phyloP scores from a whole-genome alignment of 2,888 invertebrate species.

The Pseudococcus viburni region DNA sequence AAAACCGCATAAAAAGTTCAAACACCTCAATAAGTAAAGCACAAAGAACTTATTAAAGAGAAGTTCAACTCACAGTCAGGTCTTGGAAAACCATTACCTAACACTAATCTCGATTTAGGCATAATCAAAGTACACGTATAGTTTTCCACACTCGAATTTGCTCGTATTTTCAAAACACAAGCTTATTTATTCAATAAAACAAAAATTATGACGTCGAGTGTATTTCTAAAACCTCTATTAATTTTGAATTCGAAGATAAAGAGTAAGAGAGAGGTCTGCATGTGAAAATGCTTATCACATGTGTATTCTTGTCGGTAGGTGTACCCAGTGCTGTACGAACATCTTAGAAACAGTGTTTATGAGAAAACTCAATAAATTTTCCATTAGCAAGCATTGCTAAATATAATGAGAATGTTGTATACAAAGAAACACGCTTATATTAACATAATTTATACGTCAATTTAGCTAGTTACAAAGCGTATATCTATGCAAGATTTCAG shows the following conservation, averaged over 20 bases:
- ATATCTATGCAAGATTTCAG: not conserved
- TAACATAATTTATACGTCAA: constrained; percentile 44
- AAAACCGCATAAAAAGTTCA: no score
- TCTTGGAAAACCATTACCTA: no score
- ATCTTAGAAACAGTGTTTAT: constrained; percentile 6
- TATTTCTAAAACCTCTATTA: not conserved
- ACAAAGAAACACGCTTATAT: constrained; percentile 38
- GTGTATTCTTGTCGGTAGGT: not conserved
- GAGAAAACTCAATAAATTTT: constrained; percentile 41
- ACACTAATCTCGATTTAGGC: no score
- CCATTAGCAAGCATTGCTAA: constrained; percentile 19
- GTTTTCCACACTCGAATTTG: no score
- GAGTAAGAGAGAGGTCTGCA: not conserved
- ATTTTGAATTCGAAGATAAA: not conserved
- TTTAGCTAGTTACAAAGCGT: constrained; percentile 18
- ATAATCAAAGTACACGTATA: no score
- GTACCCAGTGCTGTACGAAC: not conserved
- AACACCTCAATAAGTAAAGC: no score
- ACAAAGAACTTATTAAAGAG: no score
- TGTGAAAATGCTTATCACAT: not conserved
- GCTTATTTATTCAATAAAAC: not conserved
- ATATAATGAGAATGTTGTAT: constrained; percentile 5
- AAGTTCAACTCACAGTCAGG: no score
- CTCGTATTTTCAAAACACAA: no score
- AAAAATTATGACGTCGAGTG: not conserved